Base-by-base conservation (phyloP, 2,797 vertebrate species). In the Coreius guichenoti region DNA sequence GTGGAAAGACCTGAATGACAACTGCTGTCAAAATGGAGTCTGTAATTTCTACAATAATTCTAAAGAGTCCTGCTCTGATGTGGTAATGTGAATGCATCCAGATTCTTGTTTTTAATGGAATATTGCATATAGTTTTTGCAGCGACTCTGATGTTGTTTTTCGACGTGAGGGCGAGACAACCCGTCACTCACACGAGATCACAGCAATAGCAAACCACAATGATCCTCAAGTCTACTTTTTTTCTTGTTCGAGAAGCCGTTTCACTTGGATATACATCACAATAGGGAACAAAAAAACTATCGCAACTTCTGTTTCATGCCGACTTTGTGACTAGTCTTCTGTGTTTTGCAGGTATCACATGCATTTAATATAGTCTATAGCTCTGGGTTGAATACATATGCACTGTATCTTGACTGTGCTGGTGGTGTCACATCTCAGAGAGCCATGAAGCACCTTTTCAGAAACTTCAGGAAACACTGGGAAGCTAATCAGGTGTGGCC, bases 331-430 rank as follows among this genome's bases (percentile, higher is more conserved):
- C 33, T 58, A n/a, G 68, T 75, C 19, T 82, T 56, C 33, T 87
- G 68, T 51, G 45, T 69, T 23, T 89, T 58, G 21, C 85, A 96
- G 95, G 88, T 96, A 47, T n/a, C n/a, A 0, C 56, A 90, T 58
- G 94, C 93, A 26, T 95, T 95, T 82, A 2, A 23, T 5, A 93
- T 95, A 0, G 87, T 96, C 47, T 95, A 94, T 65, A 8, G 86
- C 0, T 94, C 90, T 8, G 95, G 95, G 0, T 93, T 96, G 1
- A 96, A 96, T 76, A 89, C 85, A 78, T 96, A 95, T 19, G 91
- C 94, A 0, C 94, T 96, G 45, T 96, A 96, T 90, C 81, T 95
- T 92, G 92, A 95, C 47, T 96, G 95, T 83, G 94, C 90, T 70
- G 94, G 95, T 21, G 88, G 84, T 1, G 29, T 89, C 21, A 87